Base-by-base conservation (phyloP, 23 tunicate genomes). In the Clavelina lepadiformis region DNA sequence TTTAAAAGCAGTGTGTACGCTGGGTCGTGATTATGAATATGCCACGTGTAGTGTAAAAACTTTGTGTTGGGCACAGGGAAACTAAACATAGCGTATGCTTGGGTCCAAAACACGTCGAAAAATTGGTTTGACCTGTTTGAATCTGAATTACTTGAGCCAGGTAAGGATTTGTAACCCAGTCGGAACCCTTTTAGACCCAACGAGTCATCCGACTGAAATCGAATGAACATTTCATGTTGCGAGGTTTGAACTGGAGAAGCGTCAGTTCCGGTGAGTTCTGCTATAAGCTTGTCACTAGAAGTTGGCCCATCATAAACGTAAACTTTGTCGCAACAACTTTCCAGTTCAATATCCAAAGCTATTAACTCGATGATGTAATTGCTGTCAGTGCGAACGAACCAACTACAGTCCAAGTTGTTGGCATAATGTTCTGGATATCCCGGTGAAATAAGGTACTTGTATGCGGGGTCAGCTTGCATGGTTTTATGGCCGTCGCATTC, bases 351-450 rank as follows among this genome's bases (percentile, higher is more conserved):
- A 63, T 63, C 69, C 11, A 19, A 28, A 37, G 22, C 5, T 25
- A 5, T 63, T 13, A 63, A 27, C 25, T 63, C 28, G 22, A 63
- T 35, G 11, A 63, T 51, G 3, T 35, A 28, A 11, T 28, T 28
- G 29, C 7, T 7, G 4, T 35, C 3, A 7, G 69, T 36, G 26
- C 38, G 50, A 22, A 63, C 22, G 8, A 13, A 11, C 69, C 69
- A 63, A 18, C 51, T 11, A 21, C 69, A 63, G 22, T 63, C 29
- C 24, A 63, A 18, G 50, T 63, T 63, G 26, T 63, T 36, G 50
- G 37, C 19, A 37, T 63, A 63, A 35, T 35, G 26, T 8, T 35
- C 21, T 35, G 69, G 69, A 22, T 63, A 63, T 8, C 29, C 29
- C 4, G 69, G 69, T 3, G 69, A 63, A 3, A 3, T 33, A 6